phyloP scores from a whole-genome alignment of 2,888 invertebrate species.

The Macrosoma leucophasiata region DNA sequence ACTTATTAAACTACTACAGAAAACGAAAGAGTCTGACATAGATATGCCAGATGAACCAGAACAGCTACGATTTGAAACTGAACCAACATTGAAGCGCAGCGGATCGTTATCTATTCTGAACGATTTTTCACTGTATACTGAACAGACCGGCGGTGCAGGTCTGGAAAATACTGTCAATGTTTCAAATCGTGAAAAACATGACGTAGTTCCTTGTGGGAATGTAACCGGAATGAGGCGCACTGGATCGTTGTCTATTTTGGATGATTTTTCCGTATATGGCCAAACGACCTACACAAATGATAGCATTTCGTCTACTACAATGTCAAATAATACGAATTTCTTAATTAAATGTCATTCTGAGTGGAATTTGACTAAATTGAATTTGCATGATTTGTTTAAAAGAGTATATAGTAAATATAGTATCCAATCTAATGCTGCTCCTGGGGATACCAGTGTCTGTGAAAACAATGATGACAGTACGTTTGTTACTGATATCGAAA shows the following conservation, averaged over 20 bases:
- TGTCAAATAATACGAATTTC: too few relatives aligned
- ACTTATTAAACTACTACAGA: constrained; percentile 4
- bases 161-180: too few relatives aligned
- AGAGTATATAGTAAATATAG: background rate
- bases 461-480: constrained; percentile 10
- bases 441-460: constrained; percentile 25
- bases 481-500: constrained; percentile 2
- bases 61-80: background rate
- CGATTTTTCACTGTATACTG: too few relatives aligned
- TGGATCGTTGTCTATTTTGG: too few relatives aligned
- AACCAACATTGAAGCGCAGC: constrained; percentile 25
- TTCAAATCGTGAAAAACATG: too few relatives aligned
- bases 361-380: constrained; percentile 27
- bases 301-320: too few relatives aligned
- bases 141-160: too few relatives aligned
- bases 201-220: too few relatives aligned
- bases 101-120: constrained; percentile 36
- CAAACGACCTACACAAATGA: too few relatives aligned
- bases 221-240: too few relatives aligned
- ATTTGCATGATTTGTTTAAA: constrained; percentile 9
- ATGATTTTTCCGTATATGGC: constrained; percentile 23
- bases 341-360: constrained; percentile 24
- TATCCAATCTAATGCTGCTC: constrained; percentile 10
- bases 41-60: background rate
- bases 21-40: background rate